Percentiles rank a stretch among this genome's conserved stretches.
phyloP scores from a whole-genome alignment of 1,140 invertebrate species.

The Drosophila littoralis region DNA sequence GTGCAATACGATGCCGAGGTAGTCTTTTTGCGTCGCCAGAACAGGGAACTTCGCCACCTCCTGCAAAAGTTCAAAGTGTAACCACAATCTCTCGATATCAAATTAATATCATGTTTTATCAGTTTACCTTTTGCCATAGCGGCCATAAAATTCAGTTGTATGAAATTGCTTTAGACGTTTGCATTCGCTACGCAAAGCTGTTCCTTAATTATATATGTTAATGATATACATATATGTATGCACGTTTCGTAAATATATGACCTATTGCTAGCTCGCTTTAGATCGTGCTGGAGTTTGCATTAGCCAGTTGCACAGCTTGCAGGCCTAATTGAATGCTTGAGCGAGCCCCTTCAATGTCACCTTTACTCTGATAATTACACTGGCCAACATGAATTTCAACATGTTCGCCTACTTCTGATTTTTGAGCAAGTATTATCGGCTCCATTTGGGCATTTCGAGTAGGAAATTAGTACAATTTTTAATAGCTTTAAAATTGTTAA shows the following conservation, averaged over 20 bases:
- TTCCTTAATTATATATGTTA: too few species aligned
- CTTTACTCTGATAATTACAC: background rate
- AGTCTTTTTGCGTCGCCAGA: conserved; percentile 85
- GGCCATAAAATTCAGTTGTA: conserved; percentile 10
- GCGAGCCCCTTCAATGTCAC: background rate
- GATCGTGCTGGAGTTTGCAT: background rate
- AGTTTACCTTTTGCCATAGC: background rate
- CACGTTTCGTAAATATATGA: background rate
- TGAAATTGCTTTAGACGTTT: background rate
- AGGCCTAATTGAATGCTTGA: background rate
- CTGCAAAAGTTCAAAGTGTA: conserved; percentile 80
- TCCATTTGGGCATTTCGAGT: too few species aligned
- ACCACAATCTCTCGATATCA: background rate
- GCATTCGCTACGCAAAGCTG: background rate
- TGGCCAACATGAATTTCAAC: background rate
- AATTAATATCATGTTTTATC: background rate
- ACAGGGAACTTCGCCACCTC: conserved; percentile 85
- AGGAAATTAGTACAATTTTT: too few species aligned
- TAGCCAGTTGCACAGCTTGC: background rate
- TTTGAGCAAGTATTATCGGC: too few species aligned
- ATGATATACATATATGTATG: too few species aligned
- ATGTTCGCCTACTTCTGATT: too few species aligned
- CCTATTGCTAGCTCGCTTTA: conserved; percentile 5
- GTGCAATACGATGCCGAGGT: conserved; percentile 85
- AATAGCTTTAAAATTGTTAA: too few species aligned